phyloP scores from a whole-genome alignment of 2,113 vertebrate species.

The Zosterops japonicus region DNA sequence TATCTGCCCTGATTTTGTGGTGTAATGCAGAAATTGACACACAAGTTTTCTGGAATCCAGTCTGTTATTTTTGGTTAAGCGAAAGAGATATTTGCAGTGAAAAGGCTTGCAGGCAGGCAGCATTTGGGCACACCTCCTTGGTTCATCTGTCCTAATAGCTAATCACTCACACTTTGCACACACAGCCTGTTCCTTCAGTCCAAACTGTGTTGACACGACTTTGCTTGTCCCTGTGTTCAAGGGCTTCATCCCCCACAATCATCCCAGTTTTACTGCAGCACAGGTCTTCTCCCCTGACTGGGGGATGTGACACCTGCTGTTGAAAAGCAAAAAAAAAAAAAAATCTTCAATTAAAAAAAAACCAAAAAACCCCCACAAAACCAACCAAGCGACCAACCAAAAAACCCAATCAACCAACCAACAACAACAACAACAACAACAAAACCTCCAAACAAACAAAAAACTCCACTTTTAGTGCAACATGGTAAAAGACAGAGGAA shows the following conservation, averaged over 20 bases:
- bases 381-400: too few relatives aligned
- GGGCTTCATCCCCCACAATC: background rate
- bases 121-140: background rate
- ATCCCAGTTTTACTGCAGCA: background rate
- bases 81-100: background rate
- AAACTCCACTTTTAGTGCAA: background rate
- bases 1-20: background rate
- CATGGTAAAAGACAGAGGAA: background rate
- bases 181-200: background rate
- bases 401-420: background rate
- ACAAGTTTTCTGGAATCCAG: background rate
- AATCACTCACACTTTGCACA: background rate
- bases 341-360: background rate
- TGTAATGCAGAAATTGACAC: fast-evolving
- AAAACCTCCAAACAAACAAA: background rate
- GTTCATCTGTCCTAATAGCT: background rate
- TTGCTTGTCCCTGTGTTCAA: background rate
- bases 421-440: background rate
- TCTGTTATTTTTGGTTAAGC: background rate
- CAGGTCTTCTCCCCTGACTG: background rate
- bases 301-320: background rate
- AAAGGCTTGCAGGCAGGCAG: background rate
- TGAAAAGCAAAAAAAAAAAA: background rate
- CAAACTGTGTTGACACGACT: background rate
- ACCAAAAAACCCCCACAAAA: background rate